These are phyloP conservation scores for Drosophila truncata DNA, from an alignment of 1,140 invertebrate species.

Conservation along the genomic window DNA sequence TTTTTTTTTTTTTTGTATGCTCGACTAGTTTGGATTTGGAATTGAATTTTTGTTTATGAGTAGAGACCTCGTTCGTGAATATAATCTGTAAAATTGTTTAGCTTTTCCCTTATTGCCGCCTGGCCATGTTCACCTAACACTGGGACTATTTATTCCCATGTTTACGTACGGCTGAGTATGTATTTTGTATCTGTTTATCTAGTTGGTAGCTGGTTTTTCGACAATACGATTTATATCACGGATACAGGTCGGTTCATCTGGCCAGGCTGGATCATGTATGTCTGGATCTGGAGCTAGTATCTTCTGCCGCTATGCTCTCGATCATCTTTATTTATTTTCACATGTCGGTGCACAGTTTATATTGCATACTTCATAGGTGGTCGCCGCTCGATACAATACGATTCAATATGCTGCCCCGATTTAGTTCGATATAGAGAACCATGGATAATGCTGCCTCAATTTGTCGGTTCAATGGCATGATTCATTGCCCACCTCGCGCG, in stretches of 20 bases:
- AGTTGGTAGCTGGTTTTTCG: constrained; percentile 65
- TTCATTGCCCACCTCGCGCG: constrained; percentile 46
- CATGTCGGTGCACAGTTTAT: constrained; percentile 72
- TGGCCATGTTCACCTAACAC: constrained; percentile 1
- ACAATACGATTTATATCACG: constrained; percentile 70
- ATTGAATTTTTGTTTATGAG: constrained; percentile 36
- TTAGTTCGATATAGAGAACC: neutral
- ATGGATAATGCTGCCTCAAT: no score
- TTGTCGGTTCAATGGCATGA: constrained; percentile 28
- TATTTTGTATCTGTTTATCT: constrained; percentile 62
- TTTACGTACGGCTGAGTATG: constrained; percentile 46
- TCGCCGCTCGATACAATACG: constrained; percentile 54
- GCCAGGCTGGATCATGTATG: no score
- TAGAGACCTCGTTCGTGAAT: constrained; percentile 27
- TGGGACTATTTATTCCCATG: constrained; percentile 40
- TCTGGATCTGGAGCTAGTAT: neutral
- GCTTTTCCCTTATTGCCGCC: constrained; percentile 1
- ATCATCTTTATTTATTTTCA: constrained; percentile 69
- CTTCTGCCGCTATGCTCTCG: neutral
- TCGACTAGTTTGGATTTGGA: constrained; percentile 29
- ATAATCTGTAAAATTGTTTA: constrained; percentile 33
- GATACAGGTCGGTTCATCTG: constrained; percentile 46
- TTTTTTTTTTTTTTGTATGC: constrained; percentile 38
- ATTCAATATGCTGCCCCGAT: constrained; percentile 44
- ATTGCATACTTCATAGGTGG: constrained; percentile 81